Evolutionary conservation across 2,797 vertebrate genomes (phyloP).

Genomic region (Lepidocolaptes lacrymiger): DNA sequence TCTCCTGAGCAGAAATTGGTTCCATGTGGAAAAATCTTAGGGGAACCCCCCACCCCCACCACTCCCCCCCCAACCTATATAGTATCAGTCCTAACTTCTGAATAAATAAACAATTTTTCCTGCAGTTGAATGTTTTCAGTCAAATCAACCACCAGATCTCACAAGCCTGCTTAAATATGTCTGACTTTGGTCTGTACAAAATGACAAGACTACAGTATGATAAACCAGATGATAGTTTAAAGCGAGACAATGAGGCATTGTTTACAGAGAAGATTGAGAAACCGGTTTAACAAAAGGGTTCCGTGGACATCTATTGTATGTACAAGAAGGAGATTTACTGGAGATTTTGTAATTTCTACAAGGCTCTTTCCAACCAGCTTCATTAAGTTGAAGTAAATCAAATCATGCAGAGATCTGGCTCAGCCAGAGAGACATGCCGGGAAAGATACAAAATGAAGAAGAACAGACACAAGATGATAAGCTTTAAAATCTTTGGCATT

Average conservation of each 20-base stretch:
- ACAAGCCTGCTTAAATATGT: conserved; percentile 63
- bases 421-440: conserved; percentile 68
- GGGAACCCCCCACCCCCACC: background rate
- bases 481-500: conserved; percentile 76
- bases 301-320: conserved; percentile 70
- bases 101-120: conserved; percentile 66
- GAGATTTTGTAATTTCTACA: conserved; percentile 77
- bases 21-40: conserved; percentile 49
- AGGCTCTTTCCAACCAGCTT: conserved; percentile 75
- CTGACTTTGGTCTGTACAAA: conserved; percentile 65
- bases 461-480: conserved; percentile 74
- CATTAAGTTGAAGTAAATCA: conserved; percentile 80
- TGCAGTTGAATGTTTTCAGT: conserved; percentile 62
- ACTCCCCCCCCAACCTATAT: background rate
- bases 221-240: conserved; percentile 65
- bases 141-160: conserved; percentile 64
- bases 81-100: conserved; percentile 31
- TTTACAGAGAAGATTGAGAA: conserved; percentile 77
- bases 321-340: conserved; percentile 76
- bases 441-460: conserved; percentile 72
- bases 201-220: conserved; percentile 66
- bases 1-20: conserved; percentile 48
- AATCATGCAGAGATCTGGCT: conserved; percentile 78
- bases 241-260: conserved; percentile 75
- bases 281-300: conserved; percentile 72